phyloP scores from a whole-genome alignment of 2,797 vertebrate genomes.

The Nannoperca australis region DNA sequence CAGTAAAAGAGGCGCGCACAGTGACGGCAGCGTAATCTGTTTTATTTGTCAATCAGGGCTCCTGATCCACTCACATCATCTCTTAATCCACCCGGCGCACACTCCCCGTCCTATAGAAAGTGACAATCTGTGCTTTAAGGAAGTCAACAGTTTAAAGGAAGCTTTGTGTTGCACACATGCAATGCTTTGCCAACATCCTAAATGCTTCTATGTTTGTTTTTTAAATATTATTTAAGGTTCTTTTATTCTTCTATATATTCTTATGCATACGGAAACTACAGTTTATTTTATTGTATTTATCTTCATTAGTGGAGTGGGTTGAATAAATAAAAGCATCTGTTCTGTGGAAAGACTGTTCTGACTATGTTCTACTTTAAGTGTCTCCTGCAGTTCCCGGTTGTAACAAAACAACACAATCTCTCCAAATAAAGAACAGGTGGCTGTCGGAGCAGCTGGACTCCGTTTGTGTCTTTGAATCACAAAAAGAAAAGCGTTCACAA shows the following conservation, averaged over 20 bases:
- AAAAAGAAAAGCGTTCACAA: neutral
- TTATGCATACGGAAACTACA: neutral
- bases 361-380: neutral
- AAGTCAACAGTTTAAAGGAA: conserved; percentile 38
- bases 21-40: conserved; percentile 30
- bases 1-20: conserved; percentile 13
- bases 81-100: conserved; percentile 45
- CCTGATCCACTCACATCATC: conserved; percentile 52
- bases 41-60: conserved; percentile 60
- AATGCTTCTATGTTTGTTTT: conserved; percentile 14
- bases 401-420: neutral
- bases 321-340: neutral
- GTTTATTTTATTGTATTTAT: neutral
- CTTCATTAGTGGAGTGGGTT: neutral
- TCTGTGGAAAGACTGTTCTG: neutral
- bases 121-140: conserved; percentile 43
- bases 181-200: conserved; percentile 10
- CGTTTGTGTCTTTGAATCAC: neutral
- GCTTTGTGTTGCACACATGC: conserved; percentile 22
- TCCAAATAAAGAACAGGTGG: neutral
- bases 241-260: too few relatives aligned
- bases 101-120: conserved; percentile 46
- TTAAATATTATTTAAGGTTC: neutral
- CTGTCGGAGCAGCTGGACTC: neutral
- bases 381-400: neutral